Evolutionary conservation across 2,888 invertebrate genomes (phyloP).

Genomic region (Phengaris alcon): DNA sequence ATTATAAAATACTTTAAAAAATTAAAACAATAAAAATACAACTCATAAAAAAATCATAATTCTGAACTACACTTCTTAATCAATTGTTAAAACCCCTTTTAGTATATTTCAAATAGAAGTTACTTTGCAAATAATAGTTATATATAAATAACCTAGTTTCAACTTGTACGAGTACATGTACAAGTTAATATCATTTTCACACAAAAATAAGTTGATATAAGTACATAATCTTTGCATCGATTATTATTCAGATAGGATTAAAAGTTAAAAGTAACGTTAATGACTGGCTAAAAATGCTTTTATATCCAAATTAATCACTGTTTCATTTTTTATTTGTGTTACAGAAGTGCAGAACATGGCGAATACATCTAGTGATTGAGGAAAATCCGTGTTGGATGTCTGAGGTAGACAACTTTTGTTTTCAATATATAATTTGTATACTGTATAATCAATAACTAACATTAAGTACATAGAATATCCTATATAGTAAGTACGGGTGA

Average conservation of each 20-base stretch:
- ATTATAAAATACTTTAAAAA: too few species aligned
- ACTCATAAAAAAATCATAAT: too few species aligned
- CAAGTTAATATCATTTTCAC: not conserved
- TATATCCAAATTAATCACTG: not conserved
- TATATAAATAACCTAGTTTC: not conserved
- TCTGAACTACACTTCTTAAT: too few species aligned
- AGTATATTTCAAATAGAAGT: too few species aligned
- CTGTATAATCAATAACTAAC: too few species aligned
- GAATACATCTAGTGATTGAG: not conserved
- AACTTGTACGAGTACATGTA: not conserved
- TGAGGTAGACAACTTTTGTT: not conserved
- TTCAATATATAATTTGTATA: too few species aligned
- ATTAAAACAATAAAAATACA: too few species aligned
- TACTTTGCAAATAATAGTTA: not conserved
- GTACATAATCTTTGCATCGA: not conserved
- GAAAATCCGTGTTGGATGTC: not conserved
- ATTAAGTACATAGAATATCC: too few species aligned
- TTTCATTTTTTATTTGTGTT: not conserved
- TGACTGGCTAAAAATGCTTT: conserved; percentile 7
- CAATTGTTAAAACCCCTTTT: too few species aligned
- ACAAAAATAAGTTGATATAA: not conserved
- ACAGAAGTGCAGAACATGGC: not conserved
- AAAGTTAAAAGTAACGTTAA: not conserved
- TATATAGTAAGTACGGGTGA: too few species aligned
- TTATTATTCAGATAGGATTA: not conserved